Percentiles rank a stretch among this genome's conserved stretches.
Evolutionary conservation across 1,140 invertebrate genomes (phyloP).

Genomic region (Solen grandis): DNA sequence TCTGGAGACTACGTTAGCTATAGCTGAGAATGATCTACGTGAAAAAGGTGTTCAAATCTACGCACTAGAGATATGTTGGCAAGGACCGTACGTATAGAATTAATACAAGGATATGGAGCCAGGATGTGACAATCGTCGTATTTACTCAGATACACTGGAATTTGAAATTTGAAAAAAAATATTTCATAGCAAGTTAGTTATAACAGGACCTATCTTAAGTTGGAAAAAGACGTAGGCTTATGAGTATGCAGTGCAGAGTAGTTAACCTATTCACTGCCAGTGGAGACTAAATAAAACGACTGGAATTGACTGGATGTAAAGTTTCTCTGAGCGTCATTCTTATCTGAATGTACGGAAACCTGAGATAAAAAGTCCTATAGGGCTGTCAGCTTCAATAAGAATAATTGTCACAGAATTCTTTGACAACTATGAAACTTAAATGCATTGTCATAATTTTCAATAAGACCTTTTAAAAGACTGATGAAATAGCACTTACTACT

Average conservation of each 20-base stretch:
- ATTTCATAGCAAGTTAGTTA: not conserved
- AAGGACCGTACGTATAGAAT: conserved; percentile 11
- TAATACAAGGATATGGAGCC: conserved; percentile 10
- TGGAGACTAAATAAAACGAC: conserved; percentile 3
- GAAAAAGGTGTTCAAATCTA: too few relatives aligned
- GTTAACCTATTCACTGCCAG: not conserved
- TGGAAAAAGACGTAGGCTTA: conserved; percentile 5
- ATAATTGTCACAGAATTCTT: not conserved
- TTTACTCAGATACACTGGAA: conserved; percentile 1
- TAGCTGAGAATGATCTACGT: too few relatives aligned
- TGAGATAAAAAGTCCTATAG: not conserved
- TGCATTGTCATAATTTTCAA: conserved; percentile 5
- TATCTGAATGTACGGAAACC: not conserved
- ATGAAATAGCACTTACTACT: conserved; percentile 13
- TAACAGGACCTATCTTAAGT: not conserved
- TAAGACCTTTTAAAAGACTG: not conserved
- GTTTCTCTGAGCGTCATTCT: not conserved
- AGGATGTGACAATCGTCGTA: conserved; percentile 12
- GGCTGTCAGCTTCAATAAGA: not conserved
- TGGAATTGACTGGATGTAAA: conserved; percentile 1
- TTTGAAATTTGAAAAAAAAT: conserved; percentile 7
- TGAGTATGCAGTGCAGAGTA: conserved; percentile 16
- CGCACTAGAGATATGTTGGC: not conserved
- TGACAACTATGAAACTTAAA: not conserved
- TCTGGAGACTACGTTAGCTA: too few relatives aligned